Conservation (phyloP, 1,140 invertebrate genomes). For the Drosophila nasuta region DNA sequence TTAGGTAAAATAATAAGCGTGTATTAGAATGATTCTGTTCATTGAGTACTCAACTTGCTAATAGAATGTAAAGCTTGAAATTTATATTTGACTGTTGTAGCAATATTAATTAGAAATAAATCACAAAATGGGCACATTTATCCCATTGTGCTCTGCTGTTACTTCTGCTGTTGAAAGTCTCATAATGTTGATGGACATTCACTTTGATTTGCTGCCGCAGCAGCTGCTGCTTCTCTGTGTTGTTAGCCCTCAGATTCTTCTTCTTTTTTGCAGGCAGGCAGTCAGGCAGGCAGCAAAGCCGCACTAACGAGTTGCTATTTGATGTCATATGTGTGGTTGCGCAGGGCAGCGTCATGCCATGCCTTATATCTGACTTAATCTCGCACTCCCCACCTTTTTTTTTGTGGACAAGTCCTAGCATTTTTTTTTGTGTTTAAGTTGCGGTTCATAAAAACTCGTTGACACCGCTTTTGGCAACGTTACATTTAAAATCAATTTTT, state of each 20-base stretch:
- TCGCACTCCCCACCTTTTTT: slow-evolving; percentile 34
- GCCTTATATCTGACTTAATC: slow-evolving; percentile 41
- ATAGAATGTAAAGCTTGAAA: too few relatives aligned
- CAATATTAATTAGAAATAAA: too few relatives aligned
- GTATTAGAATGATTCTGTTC: too few relatives aligned
- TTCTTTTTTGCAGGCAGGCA: slow-evolving; percentile 46
- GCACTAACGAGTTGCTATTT: slow-evolving; percentile 76
- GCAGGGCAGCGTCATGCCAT: slow-evolving; percentile 46
- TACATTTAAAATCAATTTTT: slow-evolving; percentile 81
- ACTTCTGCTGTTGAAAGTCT: slow-evolving; percentile 57
- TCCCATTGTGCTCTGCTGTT: background rate
- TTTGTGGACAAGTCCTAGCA: slow-evolving; percentile 25
- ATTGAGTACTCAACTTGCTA: too few relatives aligned
- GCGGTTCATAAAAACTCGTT: slow-evolving; percentile 41
- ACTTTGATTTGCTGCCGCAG: slow-evolving; percentile 67
- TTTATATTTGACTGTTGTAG: too few relatives aligned
- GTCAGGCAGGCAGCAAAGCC: slow-evolving; percentile 52
- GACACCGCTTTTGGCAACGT: slow-evolving; percentile 56
- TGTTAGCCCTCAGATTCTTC: slow-evolving; percentile 26
- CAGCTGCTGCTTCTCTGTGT: slow-evolving; percentile 29
- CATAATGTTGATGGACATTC: slow-evolving; percentile 81
- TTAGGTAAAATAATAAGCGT: too few relatives aligned
- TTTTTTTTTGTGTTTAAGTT: slow-evolving; percentile 41
- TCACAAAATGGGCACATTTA: too few relatives aligned
- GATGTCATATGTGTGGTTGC: slow-evolving; percentile 70